These are phyloP conservation scores for Drosophila kambysellisi DNA, from an alignment of 2,888 invertebrate species.

Conservation along the genomic window DNA sequence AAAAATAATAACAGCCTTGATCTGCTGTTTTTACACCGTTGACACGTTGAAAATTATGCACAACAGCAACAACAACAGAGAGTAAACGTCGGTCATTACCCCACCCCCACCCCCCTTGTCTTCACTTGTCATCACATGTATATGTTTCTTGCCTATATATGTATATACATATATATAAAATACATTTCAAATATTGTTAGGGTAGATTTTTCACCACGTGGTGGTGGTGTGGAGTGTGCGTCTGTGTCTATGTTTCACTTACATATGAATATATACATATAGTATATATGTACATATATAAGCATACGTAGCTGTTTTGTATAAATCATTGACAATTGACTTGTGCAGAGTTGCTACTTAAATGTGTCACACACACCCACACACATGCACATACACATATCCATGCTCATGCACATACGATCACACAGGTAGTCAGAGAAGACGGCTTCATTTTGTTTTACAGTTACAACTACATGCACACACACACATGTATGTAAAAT, in stretches of 20 bases:
- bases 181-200: constrained; percentile 66
- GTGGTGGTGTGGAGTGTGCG: constrained; percentile 55
- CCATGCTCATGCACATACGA: background rate
- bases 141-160: constrained; percentile 24
- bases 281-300: background rate
- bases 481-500: background rate
- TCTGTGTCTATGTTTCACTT: constrained; percentile 17
- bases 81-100: constrained; percentile 10
- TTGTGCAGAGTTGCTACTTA: constrained; percentile 31
- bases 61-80: background rate
- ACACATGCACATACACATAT: background rate
- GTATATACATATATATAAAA: constrained; percentile 14
- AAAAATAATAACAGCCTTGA: constrained; percentile 56
- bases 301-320: constrained; percentile 25
- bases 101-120: background rate
- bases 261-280: constrained; percentile 10
- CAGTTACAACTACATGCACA: background rate
- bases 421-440: constrained; percentile 46
- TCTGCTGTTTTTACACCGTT: constrained; percentile 40
- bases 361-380: constrained; percentile 32
- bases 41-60: constrained; percentile 51
- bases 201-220: constrained; percentile 81
- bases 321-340: constrained; percentile 46
- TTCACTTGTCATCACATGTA: constrained; percentile 4
- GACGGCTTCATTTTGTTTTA: constrained; percentile 28